Conservation (phyloP, 2,888 invertebrate species). For the Ormyrus nitidulus region DNA sequence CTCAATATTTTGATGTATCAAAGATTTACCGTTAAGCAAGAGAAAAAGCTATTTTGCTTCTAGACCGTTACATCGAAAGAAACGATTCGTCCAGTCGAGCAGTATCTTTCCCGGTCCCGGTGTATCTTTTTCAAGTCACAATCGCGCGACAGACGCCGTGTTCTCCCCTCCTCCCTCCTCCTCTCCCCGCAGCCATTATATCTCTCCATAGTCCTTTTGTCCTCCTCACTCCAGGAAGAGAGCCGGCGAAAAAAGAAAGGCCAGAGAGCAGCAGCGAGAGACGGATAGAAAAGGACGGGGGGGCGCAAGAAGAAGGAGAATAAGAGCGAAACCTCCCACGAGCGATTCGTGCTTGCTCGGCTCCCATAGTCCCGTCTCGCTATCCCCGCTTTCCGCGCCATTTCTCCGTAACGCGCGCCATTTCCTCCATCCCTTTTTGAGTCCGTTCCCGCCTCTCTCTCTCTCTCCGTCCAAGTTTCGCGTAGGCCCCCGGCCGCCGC, state of each 20-base stretch:
- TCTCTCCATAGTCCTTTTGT: constrained; percentile 64
- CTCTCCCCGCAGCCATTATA: constrained; percentile 61
- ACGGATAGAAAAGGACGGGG: constrained; percentile 30
- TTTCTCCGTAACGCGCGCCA: constrained; percentile 75
- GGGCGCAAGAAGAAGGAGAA: constrained; percentile 47
- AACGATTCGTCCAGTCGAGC: constrained; percentile 48
- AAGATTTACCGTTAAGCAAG: constrained; percentile 36
- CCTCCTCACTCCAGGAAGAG: constrained; percentile 61
- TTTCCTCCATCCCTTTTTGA: constrained; percentile 72
- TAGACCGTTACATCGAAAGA: constrained; percentile 52
- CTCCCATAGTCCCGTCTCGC: constrained; percentile 70
- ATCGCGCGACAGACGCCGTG: constrained; percentile 43
- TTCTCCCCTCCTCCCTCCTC: constrained; percentile 60
- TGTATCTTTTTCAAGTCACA: constrained; percentile 45
- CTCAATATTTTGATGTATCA: constrained; percentile 48
- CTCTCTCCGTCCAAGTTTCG: background rate
- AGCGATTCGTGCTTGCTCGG: constrained; percentile 64
- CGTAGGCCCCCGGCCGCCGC: background rate
- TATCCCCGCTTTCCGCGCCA: constrained; percentile 76
- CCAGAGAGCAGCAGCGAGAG: background rate
- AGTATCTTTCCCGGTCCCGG: constrained; percentile 24
- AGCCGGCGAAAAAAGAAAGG: constrained; percentile 6
- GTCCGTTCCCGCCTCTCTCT: constrained; percentile 58
- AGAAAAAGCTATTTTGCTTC: constrained; percentile 41
- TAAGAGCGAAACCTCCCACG: constrained; percentile 67